Evolutionary conservation across 2,888 invertebrate genomes (phyloP).

Genomic region (Hydraecia micacea): DNA sequence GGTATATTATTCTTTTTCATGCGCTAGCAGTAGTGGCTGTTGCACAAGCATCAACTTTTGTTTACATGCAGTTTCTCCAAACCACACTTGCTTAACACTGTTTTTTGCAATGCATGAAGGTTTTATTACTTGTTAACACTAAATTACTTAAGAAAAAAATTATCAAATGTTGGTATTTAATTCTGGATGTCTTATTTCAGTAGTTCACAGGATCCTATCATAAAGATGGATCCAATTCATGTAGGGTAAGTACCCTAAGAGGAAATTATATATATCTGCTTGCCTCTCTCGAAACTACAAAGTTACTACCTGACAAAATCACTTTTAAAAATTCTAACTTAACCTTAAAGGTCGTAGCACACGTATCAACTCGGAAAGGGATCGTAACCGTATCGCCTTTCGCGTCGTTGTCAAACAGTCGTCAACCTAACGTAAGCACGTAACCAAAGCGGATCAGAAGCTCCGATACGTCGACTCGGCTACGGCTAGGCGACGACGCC

Average conservation of each 20-base stretch:
- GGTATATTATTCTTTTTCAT: neutral
- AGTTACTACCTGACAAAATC: neutral
- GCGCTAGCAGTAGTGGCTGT: neutral
- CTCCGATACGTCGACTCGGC: no score
- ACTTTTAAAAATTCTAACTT: neutral
- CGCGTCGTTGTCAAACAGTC: no score
- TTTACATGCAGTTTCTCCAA: neutral
- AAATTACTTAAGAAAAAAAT: neutral
- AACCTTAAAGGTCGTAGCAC: no score
- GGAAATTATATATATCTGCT: constrained; percentile 6
- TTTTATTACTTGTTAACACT: neutral
- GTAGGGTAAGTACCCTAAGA: constrained; percentile 43
- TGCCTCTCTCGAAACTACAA: neutral
- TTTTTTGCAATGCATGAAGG: neutral
- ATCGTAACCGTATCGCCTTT: no score
- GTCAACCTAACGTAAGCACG: no score
- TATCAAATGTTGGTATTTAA: constrained; percentile 13
- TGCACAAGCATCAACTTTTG: neutral
- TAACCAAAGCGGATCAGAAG: no score
- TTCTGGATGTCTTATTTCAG: constrained; percentile 50
- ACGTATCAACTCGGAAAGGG: no score
- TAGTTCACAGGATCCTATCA: constrained; percentile 46
- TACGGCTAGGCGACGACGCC: no score
- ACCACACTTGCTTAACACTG: neutral
- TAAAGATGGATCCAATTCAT: constrained; percentile 45